Evolutionary conservation across 1,140 invertebrate species (phyloP).

Genomic region (Caenorhabditis tropicalis): DNA sequence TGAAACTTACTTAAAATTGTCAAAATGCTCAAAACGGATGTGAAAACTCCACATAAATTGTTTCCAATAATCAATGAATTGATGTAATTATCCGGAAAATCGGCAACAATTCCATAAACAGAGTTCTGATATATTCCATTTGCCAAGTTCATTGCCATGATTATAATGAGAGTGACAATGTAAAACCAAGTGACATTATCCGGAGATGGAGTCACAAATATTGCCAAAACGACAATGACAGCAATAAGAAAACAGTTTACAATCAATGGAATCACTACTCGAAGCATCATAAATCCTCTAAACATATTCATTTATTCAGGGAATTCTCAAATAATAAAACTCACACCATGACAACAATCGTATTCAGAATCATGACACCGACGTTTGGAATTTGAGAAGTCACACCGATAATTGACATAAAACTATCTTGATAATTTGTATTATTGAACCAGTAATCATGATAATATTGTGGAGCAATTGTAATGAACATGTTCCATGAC

Average conservation of each 20-base stretch:
- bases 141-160: slow-evolving; percentile 48
- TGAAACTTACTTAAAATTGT: slow-evolving; percentile 46
- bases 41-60: slow-evolving; percentile 57
- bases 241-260: slow-evolving; percentile 49
- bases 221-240: slow-evolving; percentile 38
- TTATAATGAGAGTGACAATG: slow-evolving; percentile 47
- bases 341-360: slow-evolving; percentile 47
- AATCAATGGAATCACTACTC: slow-evolving; percentile 41
- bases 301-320: not conserved
- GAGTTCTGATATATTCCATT: slow-evolving; percentile 56
- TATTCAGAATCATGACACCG: slow-evolving; percentile 49
- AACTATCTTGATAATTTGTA: slow-evolving; percentile 47
- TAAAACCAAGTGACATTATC: slow-evolving; percentile 49
- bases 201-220: slow-evolving; percentile 33
- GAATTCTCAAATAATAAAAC: not conserved
- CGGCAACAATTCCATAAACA: slow-evolving; percentile 47
- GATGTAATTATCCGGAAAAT: slow-evolving; percentile 52
- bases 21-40: slow-evolving; percentile 46
- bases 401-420: slow-evolving; percentile 51
- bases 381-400: slow-evolving; percentile 56
- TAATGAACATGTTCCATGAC: slow-evolving; percentile 56
- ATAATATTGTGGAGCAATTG: slow-evolving; percentile 56
- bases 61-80: slow-evolving; percentile 53
- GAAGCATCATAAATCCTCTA: slow-evolving; percentile 52
- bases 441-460: slow-evolving; percentile 53